A percentile compares a stretch with the other conserved stretches of the same genome.
These are phyloP conservation scores for Salvelinus sp. DNA, from an alignment of 2,113 vertebrate species.

Conservation along the genomic window DNA sequence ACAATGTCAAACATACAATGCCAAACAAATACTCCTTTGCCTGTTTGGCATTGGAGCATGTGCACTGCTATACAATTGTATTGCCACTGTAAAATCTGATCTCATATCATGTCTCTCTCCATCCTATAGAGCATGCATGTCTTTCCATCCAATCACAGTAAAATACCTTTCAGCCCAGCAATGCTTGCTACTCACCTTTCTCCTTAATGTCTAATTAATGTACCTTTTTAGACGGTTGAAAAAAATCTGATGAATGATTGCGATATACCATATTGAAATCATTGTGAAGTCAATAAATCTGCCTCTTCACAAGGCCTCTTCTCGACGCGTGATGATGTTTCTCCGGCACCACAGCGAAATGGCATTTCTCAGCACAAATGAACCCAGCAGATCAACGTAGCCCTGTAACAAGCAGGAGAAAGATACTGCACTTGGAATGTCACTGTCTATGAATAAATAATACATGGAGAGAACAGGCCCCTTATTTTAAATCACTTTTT, in stretches of 20 bases:
- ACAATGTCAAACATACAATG: not conserved
- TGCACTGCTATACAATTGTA: too few relatives aligned
- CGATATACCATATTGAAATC: conserved; percentile 20
- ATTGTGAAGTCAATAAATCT: conserved; percentile 48
- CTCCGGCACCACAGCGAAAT: conserved; percentile 57
- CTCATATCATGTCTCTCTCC: conserved; percentile 8
- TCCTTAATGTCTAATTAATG: conserved; percentile 6
- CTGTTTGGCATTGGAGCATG: too few relatives aligned
- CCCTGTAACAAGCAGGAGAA: conserved; percentile 45
- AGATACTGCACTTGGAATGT: too few relatives aligned
- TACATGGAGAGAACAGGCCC: conserved; percentile 58
- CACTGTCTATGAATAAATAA: conserved; percentile 67
- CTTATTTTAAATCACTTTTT: conserved; percentile 76
- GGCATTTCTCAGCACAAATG: conserved; percentile 65
- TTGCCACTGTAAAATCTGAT: too few relatives aligned
- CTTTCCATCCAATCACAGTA: not conserved
- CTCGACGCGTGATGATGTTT: conserved; percentile 44
- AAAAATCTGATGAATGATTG: conserved; percentile 24
- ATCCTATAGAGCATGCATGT: conserved; percentile 8
- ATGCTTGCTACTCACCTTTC: conserved; percentile 20
- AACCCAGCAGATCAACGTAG: conserved; percentile 32
- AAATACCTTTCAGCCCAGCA: conserved; percentile 5
- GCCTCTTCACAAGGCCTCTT: conserved; percentile 30
- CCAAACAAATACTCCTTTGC: too few relatives aligned
- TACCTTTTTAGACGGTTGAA: not conserved